Evolutionary conservation across 1,140 invertebrate species (phyloP).

Genomic region (Acromyrmex echinatior): DNA sequence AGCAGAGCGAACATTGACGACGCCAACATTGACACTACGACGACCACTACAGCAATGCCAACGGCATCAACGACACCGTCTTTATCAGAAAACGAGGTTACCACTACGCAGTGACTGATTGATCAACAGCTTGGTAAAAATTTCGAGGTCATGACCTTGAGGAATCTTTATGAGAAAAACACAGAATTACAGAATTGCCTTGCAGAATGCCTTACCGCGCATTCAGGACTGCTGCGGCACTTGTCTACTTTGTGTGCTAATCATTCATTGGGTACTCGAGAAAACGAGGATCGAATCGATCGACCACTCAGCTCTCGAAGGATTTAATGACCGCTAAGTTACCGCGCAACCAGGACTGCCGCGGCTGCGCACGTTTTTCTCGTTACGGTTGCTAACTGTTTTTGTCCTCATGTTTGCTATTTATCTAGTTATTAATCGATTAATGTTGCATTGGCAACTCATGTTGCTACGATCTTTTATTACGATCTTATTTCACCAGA

Average conservation of each 20-base stretch:
- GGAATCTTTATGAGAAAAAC: slow-evolving; percentile 27
- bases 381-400: slow-evolving; percentile 35
- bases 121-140: slow-evolving; percentile 65
- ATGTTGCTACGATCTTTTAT: neutral
- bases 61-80: slow-evolving; percentile 16
- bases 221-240: slow-evolving; percentile 78
- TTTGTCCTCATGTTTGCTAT: slow-evolving; percentile 14
- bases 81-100: slow-evolving; percentile 30
- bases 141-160: slow-evolving; percentile 66
- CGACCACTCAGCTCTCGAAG: slow-evolving; percentile 28
- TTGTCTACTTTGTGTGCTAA: slow-evolving; percentile 54
- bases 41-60: neutral
- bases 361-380: slow-evolving; percentile 40
- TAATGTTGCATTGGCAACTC: slow-evolving; percentile 2
- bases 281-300: slow-evolving; percentile 40
- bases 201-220: slow-evolving; percentile 71
- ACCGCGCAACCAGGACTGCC: slow-evolving; percentile 57
- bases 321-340: slow-evolving; percentile 16
- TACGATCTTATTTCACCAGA: neutral
- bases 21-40: neutral
- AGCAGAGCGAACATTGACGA: neutral
- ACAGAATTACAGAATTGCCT: slow-evolving; percentile 3
- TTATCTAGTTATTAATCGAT: slow-evolving; percentile 41
- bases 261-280: slow-evolving; percentile 35
- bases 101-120: slow-evolving; percentile 57